These are phyloP conservation scores for Orussus abietinus DNA, from an alignment of 1,140 invertebrate genomes.

Conservation along the genomic window DNA sequence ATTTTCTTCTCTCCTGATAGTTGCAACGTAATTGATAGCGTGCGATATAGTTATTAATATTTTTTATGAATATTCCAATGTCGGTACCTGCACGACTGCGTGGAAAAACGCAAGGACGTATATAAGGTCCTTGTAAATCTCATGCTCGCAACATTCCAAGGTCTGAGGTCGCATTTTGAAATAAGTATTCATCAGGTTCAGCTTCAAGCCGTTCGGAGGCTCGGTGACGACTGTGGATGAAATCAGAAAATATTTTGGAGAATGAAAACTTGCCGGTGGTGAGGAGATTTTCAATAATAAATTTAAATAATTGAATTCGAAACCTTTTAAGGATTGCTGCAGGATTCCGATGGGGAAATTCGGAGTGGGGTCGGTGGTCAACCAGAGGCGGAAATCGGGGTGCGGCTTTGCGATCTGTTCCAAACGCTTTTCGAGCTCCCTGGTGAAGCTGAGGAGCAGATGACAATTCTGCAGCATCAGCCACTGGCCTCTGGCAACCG, in stretches of 20 bases:
- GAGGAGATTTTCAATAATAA: conserved; percentile 4
- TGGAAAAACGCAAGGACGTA: conserved; percentile 89
- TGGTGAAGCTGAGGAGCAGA: conserved; percentile 74
- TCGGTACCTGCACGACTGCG: conserved; percentile 73
- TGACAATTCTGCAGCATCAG: conserved; percentile 90
- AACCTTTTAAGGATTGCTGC: conserved; percentile 80
- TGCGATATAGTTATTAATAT: background rate
- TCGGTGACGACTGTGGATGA: conserved; percentile 74
- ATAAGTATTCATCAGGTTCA: conserved; percentile 86
- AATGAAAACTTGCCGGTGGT: background rate
- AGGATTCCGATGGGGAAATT: conserved; percentile 85
- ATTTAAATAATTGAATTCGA: conserved; percentile 13
- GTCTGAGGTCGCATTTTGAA: conserved; percentile 72
- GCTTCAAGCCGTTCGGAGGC: conserved; percentile 83
- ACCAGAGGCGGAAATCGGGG: conserved; percentile 87
- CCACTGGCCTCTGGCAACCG: conserved; percentile 78
- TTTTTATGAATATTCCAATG: conserved; percentile 9
- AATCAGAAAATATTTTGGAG: conserved; percentile 9
- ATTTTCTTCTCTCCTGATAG: conserved; percentile 77
- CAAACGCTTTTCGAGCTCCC: conserved; percentile 75
- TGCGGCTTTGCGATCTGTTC: conserved; percentile 76
- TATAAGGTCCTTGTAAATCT: conserved; percentile 70
- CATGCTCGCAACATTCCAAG: conserved; percentile 69
- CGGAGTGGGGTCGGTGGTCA: conserved; percentile 82
- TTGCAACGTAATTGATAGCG: background rate